Evolutionary conservation across 2,888 invertebrate species (phyloP), one percentile per base, ranked within the genome.

Genomic region (Rhorus exstirpatorius): DNA sequence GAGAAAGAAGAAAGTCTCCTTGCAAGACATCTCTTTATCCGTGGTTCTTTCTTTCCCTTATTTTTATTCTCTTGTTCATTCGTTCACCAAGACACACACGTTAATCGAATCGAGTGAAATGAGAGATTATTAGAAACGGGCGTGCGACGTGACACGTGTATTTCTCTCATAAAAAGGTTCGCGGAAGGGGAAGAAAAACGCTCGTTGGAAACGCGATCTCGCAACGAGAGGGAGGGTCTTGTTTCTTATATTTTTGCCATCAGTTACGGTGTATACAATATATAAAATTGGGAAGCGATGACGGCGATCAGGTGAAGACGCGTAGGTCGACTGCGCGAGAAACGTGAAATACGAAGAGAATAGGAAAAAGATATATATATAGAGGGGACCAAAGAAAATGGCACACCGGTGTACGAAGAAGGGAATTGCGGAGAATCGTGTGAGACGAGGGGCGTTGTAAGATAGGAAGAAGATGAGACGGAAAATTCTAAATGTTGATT

Each of bases 1-100:
- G 77, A 81, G 72, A 81, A 8, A 61, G 8, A 83, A 88, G 86
- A 85, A 88, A 87, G 86, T 85, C 87, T 60, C 51, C 38, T 41
- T 24, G 61, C 51, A 58, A 53, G 76, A 58, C 55, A 60, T 71
- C 76, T 81, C 58, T 55, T 70, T 75, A 65, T 58, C 38, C 14
- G 31, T 31, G 17, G 19, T 19, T 19, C 67, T n/a, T 21, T 26
- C 12, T 8, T 8, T 55, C 24, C 12, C 38, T 6, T 6, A 12
- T 24, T 24, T 55, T 19, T 60, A 41, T 14, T 24, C 21, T 14
- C 8, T 17, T 49, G n/a, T 41, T 10, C 21, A 8, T 41, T 44
- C 51, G 6, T n/a, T 60, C 65, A 14, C 26, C 31, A 10, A 24
- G 49, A 58, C 10, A n/a, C 38, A 31, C 67, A 17, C 58, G 75